Evolutionary conservation across 2,797 vertebrate species (phyloP).

Genomic region (Sibirionetta formosa): DNA sequence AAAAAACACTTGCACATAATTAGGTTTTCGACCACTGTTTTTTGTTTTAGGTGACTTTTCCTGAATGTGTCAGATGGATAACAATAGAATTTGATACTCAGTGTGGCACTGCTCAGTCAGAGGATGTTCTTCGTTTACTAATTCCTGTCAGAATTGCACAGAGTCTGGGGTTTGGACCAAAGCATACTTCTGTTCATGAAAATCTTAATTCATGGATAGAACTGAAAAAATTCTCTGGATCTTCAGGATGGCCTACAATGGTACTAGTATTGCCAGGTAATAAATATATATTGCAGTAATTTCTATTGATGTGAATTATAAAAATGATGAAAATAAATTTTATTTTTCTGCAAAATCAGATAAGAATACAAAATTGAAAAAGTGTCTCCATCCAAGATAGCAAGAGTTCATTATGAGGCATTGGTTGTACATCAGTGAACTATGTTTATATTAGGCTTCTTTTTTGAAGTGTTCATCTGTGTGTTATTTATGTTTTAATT

Average conservation of each 20-base stretch:
- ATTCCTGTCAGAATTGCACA: slow-evolving; percentile 93
- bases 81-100: slow-evolving; percentile 96
- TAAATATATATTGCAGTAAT: neutral
- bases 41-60: slow-evolving; percentile 91
- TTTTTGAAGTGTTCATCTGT: neutral
- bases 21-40: neutral
- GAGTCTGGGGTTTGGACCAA: slow-evolving; percentile 90
- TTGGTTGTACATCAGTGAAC: neutral
- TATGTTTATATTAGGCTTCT: neutral
- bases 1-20: neutral
- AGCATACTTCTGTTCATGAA: slow-evolving; percentile 91
- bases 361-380: neutral
- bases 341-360: neutral
- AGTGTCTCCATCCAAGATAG: neutral
- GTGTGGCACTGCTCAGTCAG: slow-evolving; percentile 98
- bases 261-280: slow-evolving; percentile 96
- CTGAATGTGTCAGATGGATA: slow-evolving; percentile 98
- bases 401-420: neutral
- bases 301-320: neutral
- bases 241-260: slow-evolving; percentile 94
- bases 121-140: slow-evolving; percentile 95
- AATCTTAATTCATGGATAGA: slow-evolving; percentile 98
- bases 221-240: slow-evolving; percentile 95
- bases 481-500: neutral
- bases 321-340: neutral